Conservation (phyloP, 2,888 invertebrate species). For the Chrysina gloriosa region DNA sequence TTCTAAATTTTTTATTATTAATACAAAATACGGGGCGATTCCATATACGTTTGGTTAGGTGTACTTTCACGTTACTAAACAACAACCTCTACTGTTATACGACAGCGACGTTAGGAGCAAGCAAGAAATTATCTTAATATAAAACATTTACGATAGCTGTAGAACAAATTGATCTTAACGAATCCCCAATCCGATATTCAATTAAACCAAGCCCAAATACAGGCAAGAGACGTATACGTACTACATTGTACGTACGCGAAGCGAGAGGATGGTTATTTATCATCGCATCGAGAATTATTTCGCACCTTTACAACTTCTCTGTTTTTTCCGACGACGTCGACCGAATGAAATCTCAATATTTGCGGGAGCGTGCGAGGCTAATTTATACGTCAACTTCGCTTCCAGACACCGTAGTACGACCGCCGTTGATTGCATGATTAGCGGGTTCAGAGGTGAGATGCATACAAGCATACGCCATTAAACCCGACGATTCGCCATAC, state of each 20-base stretch:
- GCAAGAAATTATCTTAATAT: too few relatives aligned
- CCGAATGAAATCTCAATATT: not conserved
- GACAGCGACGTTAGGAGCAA: too few relatives aligned
- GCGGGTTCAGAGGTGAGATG: slow-evolving; percentile 10
- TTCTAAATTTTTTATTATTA: too few relatives aligned
- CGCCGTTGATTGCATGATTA: slow-evolving; percentile 13
- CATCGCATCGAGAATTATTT: not conserved
- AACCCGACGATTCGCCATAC: too few relatives aligned
- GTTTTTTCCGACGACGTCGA: not conserved
- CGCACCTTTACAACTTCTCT: not conserved
- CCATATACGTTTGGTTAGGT: too few relatives aligned
- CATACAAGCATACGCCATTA: too few relatives aligned
- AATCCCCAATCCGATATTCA: not conserved
- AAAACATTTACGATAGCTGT: too few relatives aligned
- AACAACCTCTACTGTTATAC: too few relatives aligned
- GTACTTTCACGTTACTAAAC: too few relatives aligned
- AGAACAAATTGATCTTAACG: too few relatives aligned
- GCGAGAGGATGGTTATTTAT: not conserved
- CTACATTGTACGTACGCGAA: not conserved
- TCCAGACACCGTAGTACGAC: not conserved
- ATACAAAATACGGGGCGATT: too few relatives aligned
- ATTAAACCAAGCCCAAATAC: not conserved
- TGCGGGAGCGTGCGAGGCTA: not conserved
- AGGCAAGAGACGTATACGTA: too few relatives aligned
- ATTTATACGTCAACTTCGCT: slow-evolving; percentile 7